A percentile compares a stretch with the other conserved stretches of the same genome.
phyloP scores from a whole-genome alignment of 2,888 invertebrate genomes.

The Gastracanthus pulcherrimus region DNA sequence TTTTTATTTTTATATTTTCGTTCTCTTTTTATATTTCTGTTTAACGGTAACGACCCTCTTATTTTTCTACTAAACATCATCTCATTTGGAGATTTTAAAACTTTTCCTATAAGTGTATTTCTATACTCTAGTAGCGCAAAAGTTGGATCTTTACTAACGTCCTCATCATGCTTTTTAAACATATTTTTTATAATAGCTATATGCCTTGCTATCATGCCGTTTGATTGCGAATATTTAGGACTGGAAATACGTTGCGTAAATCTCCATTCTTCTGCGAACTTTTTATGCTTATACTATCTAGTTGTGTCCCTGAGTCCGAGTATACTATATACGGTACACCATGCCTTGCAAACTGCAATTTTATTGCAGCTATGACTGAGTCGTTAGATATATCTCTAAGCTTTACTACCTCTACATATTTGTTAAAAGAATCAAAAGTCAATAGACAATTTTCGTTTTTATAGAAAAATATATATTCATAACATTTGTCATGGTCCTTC shows the following conservation, averaged over 20 bases:
- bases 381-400: neutral
- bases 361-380: conserved; percentile 17
- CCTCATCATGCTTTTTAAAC: conserved; percentile 57
- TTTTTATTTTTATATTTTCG: conserved; percentile 17
- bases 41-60: no score
- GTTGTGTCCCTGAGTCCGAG: conserved; percentile 59
- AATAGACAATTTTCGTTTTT: neutral
- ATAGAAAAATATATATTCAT: conserved; percentile 34
- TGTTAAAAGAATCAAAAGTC: conserved; percentile 36
- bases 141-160: conserved; percentile 50
- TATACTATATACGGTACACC: conserved; percentile 52
- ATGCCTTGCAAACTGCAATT: conserved; percentile 36
- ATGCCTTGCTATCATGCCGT: conserved; percentile 60
- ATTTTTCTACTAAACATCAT: no score
- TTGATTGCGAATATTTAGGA: conserved; percentile 55
- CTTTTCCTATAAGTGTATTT: conserved; percentile 59
- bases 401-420: conserved; percentile 40
- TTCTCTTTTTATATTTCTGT: no score
- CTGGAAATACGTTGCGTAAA: conserved; percentile 52
- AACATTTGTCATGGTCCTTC: conserved; percentile 22
- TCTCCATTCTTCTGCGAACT: conserved; percentile 55
- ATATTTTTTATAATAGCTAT: conserved; percentile 63
- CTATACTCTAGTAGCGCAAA: conserved; percentile 61
- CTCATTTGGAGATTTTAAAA: conserved; percentile 58
- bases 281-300: conserved; percentile 43